Evolutionary conservation across 2,888 invertebrate genomes (phyloP).

Genomic region (Idaea dimidiata): DNA sequence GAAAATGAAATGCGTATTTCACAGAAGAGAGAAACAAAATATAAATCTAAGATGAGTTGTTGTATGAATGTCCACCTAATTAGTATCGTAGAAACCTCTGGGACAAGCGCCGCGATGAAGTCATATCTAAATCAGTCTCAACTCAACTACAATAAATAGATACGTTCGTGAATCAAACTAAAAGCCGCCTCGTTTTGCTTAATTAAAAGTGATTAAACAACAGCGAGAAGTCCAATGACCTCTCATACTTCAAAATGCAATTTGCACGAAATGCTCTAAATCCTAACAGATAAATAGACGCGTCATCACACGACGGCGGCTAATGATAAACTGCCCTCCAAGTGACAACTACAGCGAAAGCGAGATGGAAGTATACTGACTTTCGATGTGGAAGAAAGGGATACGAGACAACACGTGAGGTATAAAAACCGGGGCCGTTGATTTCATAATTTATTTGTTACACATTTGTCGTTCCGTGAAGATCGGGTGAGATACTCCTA

Average conservation of each 20-base stretch:
- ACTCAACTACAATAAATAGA: conserved; percentile 13
- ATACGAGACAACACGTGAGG: conserved; percentile 50
- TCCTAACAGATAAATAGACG: conserved; percentile 64
- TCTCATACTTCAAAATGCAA: conserved; percentile 58
- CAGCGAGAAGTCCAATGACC: conserved; percentile 55
- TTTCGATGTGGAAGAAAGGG: conserved; percentile 41
- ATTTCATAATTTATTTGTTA: conserved; percentile 81
- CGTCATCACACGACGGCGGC: conserved; percentile 67
- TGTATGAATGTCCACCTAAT: background rate
- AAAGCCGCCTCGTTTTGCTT: conserved; percentile 29
- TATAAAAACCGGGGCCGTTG: conserved; percentile 76
- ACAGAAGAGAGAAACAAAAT: conserved; percentile 7
- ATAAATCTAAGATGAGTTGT: background rate
- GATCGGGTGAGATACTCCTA: conserved; percentile 76
- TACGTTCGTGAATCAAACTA: conserved; percentile 29
- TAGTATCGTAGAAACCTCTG: background rate
- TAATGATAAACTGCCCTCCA: conserved; percentile 68
- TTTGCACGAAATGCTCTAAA: conserved; percentile 60
- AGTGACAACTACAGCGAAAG: conserved; percentile 58
- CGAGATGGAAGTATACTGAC: conserved; percentile 42
- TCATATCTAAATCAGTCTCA: conserved; percentile 27
- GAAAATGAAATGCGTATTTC: background rate
- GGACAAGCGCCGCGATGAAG: conserved; percentile 17
- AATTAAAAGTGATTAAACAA: conserved; percentile 45
- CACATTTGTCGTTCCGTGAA: conserved; percentile 81